Percentiles rank a stretch among this genome's conserved stretches.
phyloP scores from a whole-genome alignment of 2,888 invertebrate species.

The Eupeodes luniger region DNA sequence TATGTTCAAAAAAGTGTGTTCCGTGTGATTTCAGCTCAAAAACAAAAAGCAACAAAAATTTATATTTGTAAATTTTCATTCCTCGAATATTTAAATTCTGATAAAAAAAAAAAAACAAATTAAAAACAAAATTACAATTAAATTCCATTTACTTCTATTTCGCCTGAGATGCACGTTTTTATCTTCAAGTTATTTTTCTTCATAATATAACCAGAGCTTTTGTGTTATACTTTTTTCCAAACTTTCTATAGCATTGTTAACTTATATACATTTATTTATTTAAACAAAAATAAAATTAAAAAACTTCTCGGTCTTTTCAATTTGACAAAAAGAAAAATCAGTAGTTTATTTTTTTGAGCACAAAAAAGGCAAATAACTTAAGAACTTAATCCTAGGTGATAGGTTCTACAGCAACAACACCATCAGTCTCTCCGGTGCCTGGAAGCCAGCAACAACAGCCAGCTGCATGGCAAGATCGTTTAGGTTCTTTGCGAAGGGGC shows the following conservation, averaged over 20 bases:
- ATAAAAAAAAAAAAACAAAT: conserved; percentile 20
- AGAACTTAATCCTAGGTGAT: conserved; percentile 78
- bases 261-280: conserved; percentile 40
- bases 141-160: conserved; percentile 52
- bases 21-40: conserved; percentile 50
- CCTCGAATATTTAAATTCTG: conserved; percentile 36
- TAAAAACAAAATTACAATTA: neutral
- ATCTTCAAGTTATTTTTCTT: conserved; percentile 46
- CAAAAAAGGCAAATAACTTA: conserved; percentile 70
- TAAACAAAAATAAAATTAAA: conserved; percentile 29
- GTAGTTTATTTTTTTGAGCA: conserved; percentile 42
- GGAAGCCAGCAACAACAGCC: conserved; percentile 71
- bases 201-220: conserved; percentile 47
- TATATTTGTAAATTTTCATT: conserved; percentile 47
- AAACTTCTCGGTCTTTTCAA: conserved; percentile 62
- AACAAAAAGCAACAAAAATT: neutral
- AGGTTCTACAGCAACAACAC: conserved; percentile 72
- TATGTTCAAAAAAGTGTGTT: conserved; percentile 42
- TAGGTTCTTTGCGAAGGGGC: conserved; percentile 78
- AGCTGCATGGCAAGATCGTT: conserved; percentile 79
- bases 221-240: conserved; percentile 17
- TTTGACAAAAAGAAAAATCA: conserved; percentile 26
- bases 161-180: conserved; percentile 57
- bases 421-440: conserved; percentile 78
- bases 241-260: conserved; percentile 60